A percentile compares a stretch with the other conserved stretches of the same genome.
These are phyloP conservation scores for Adrianichthys oophorus DNA, from an alignment of 2,797 vertebrate species.

Conservation along the genomic window DNA sequence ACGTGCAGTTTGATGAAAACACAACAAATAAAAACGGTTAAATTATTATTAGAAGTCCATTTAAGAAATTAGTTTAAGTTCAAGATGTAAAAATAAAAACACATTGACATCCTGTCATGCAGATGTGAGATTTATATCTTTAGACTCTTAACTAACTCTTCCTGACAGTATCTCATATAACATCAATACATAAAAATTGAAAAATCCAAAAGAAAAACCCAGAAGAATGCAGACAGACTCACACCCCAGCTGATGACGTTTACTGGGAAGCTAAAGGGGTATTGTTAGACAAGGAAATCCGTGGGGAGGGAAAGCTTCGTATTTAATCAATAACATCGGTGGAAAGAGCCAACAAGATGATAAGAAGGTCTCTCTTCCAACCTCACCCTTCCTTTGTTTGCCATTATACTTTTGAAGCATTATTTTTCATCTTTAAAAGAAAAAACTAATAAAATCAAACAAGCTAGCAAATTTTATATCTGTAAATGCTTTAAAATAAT, in stretches of 20 bases:
- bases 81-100: no score
- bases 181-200: no score
- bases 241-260: conserved; percentile 27
- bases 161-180: no score
- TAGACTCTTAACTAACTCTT: no score
- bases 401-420: background rate
- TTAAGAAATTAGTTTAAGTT: background rate
- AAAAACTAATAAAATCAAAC: background rate
- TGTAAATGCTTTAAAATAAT: no score
- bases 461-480: no score
- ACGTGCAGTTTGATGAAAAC: background rate
- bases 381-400: conserved; percentile 24
- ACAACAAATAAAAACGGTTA: background rate
- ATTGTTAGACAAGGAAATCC: conserved; percentile 67
- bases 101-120: no score
- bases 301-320: conserved; percentile 62
- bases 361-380: conserved; percentile 38
- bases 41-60: background rate
- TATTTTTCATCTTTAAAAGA: conserved; percentile 3
- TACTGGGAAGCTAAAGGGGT: conserved; percentile 51
- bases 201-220: no score
- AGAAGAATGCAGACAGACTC: background rate
- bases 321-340: conserved; percentile 69
- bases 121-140: no score
- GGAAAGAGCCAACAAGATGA: conserved; percentile 45